phyloP scores from a whole-genome alignment of 2,888 invertebrate species.

The Heliconius aoede region DNA sequence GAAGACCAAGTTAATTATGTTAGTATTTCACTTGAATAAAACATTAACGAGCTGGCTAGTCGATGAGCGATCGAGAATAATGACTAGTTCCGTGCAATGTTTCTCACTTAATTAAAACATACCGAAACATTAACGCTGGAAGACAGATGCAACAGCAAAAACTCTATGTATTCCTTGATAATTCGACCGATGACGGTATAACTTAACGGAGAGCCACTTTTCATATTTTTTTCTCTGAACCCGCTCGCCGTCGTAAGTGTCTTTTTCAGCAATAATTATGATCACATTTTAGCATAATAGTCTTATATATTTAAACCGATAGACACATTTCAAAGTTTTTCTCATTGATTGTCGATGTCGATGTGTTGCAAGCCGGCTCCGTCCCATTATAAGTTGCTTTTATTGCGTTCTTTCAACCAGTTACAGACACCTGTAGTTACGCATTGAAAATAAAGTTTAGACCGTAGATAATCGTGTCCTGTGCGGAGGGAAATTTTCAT shows the following conservation, averaged over 20 bases:
- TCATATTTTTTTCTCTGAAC: constrained; percentile 57
- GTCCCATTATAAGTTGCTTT: constrained; percentile 45
- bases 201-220: constrained; percentile 57
- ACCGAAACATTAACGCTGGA: constrained; percentile 56
- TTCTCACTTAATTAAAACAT: constrained; percentile 77
- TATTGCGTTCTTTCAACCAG: constrained; percentile 47
- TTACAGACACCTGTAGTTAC: constrained; percentile 48
- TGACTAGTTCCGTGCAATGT: constrained; percentile 59
- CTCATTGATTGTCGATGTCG: constrained; percentile 45
- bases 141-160: constrained; percentile 71
- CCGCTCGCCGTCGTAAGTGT: constrained; percentile 48
- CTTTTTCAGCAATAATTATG: constrained; percentile 57
- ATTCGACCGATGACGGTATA: constrained; percentile 57
- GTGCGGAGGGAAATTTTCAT: constrained; percentile 50
- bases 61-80: constrained; percentile 63
- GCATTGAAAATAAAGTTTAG: constrained; percentile 42
- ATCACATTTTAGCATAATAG: constrained; percentile 60
- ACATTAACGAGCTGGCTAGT: constrained; percentile 49
- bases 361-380: constrained; percentile 46
- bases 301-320: constrained; percentile 54
- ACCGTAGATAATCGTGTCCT: constrained; percentile 37
- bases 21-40: constrained; percentile 42
- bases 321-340: constrained; percentile 50
- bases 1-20: constrained; percentile 32
- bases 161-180: constrained; percentile 61